A percentile compares a stretch with the other conserved stretches of the same genome.
Conservation (phyloP, 2,797 vertebrate genomes). For the Acanthurus leucopareius region DNA sequence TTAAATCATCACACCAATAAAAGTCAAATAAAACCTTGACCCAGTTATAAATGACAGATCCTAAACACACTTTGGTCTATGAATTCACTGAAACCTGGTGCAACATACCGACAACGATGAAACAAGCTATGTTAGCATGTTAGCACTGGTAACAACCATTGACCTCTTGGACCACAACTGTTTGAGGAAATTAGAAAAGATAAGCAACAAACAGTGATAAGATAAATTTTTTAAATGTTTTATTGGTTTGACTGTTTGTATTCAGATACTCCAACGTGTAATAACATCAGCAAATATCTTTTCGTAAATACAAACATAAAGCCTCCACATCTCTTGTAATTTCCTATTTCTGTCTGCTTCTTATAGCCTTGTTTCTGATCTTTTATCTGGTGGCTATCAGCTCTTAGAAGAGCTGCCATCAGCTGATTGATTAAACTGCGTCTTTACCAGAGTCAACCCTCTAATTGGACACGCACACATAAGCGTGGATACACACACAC, state of each 20-base stretch:
- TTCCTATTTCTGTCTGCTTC: constrained; percentile 57
- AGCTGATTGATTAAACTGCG: constrained; percentile 70
- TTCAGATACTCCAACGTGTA: neutral
- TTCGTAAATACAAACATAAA: constrained; percentile 50
- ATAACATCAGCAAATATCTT: constrained; percentile 23
- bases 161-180: neutral
- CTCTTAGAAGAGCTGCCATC: constrained; percentile 33
- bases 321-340: constrained; percentile 37
- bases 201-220: neutral
- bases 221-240: neutral
- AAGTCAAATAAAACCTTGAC: neutral
- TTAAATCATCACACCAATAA: too few relatives aligned
- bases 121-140: too few relatives aligned
- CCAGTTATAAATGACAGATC: neutral
- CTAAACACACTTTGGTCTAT: neutral
- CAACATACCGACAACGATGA: neutral
- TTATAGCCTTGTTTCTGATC: constrained; percentile 20
- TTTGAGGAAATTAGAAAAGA: constrained; percentile 30
- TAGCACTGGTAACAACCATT: neutral
- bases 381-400: constrained; percentile 28
- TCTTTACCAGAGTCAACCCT: constrained; percentile 45
- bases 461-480: constrained; percentile 21
- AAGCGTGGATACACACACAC: constrained; percentile 23
- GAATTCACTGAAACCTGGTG: constrained; percentile 1
- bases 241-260: neutral